Evolutionary conservation across 2,797 vertebrate genomes (phyloP), one percentile per base, ranked within the genome.

Genomic region (Gallinago solitaria): DNA sequence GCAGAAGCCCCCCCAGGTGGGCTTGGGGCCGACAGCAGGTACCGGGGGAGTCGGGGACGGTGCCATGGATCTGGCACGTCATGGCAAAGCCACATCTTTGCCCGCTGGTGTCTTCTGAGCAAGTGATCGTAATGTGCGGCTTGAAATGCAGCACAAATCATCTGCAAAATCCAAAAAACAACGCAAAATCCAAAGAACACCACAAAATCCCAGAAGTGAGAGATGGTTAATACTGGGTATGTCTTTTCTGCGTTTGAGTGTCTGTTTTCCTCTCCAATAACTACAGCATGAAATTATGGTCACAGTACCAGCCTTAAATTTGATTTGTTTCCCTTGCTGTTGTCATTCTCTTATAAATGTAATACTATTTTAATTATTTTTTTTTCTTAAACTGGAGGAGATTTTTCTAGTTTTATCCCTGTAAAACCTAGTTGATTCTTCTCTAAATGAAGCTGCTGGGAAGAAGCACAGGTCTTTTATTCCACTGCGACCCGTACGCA

Each of bases 391-490:
- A 78, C 24, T 4, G 2, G n/a, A 80, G 39, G 45, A 65, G 57
- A 11, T 28, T 61, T 91, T 90, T 77, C 83, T 65, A 9, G 30
- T 86, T 88, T 77, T 53, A 69, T 69, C 24, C 17, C 30, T 51
- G 70, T 76, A 83, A 85, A 84, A 77, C 35, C 9, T 32, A 64
- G 78, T 67, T 64, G 60, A 64, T 91, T 84, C 25, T 81, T 76
- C 84, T 17, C 63, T 89, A 85, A 90, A 70, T 74, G 56, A 93
- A 93, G 83, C 89, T 76, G 21, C 88, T 85, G 71, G 81, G 78
- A 74, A 41, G 51, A 93, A 92, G 45, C 95, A 77, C n/a, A 85
- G 87, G 87, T 94, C 75, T 50, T 80, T 90, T 81, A 64, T 87
- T 70, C 60, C 39, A 0, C 43, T 77, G 68, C 0, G 2, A 70